Evolutionary conservation across 2,888 invertebrate species (phyloP), one percentile per base, ranked within the genome.

Genomic region (Limnephilus rhombicus): DNA sequence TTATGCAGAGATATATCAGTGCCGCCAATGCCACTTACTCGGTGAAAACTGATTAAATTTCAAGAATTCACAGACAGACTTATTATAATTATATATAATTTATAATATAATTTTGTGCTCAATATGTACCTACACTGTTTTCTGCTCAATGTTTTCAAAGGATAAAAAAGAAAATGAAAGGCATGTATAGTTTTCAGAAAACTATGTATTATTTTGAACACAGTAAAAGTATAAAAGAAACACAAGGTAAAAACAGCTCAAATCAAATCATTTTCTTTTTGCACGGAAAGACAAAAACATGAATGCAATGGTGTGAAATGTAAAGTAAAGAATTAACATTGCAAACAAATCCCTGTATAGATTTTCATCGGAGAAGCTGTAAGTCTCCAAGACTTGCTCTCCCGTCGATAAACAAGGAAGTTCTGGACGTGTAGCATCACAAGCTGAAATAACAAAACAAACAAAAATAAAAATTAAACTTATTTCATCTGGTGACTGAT

Each of bases 331-430:
- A 12, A 96, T 94, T 86, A 97, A 93, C 95, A 98, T 97, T 2
- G 97, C 97, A 92, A 96, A 94, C 87, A 98, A 95, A 95, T 98
- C 97, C 2, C 95, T 94, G 95, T 96, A 96, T 80, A 98, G 96
- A 94, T 97, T 96, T 81, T 95, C 95, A 92, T 96, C 96, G 0
- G 96, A 95, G 95, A 98, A 98, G 95, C 98, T 98, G 94, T 97
- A 98, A 92, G 97, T 97, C 80, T 96, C 96, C 85, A 98, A 95
- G 0, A 98, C 98, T 94, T 98, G 97, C 34, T 96, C 95, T 0
- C 98, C 98, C 3, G 97, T 97, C 92, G 96, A 97, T 89, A 98
- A 95, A 94, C 98, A 98, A 0, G 98, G 98, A 12, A 97, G 94
- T 11, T 97, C 97, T 0, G 96, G 95, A 91, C 96, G 95, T 80